Base-by-base conservation (phyloP, 2,888 invertebrate species). In the Cactoblastis cactorum region DNA sequence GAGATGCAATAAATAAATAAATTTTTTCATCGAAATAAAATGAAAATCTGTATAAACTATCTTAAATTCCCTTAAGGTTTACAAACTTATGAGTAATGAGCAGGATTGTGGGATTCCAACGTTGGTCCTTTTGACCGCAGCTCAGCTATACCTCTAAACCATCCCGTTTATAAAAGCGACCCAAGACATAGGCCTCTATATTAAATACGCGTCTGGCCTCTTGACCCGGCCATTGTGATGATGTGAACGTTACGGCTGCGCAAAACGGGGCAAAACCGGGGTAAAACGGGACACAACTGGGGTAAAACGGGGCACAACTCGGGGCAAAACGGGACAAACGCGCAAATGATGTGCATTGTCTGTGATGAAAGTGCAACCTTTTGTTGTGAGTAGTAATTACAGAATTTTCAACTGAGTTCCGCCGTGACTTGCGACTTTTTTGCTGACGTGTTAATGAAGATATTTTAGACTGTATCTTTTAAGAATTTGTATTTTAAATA, bases 161-260 rank as follows among this genome's bases (percentile, higher is more conserved):
- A 3, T 15, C 9, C 38, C 18, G 15, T 18, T 38, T 38, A 28
- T 19, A 38, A 51, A 54, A 61, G 58, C n/a, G 58, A 53, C 53
- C 8, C 28, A 28, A 28, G 28, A 28, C 28, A 28, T 28, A 28
- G 28, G 28, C 28, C 28, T 28, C 28, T 28, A 28, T 28, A 28
- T 14, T 15, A 37, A 15, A 17, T 15, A 37, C 37, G 45, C 45
- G 53, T 50, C 48, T 53, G 49, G 47, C 53, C 56, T 53, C 83
- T 84, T 79, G 84, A 83, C 84, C 85, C 66, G 69, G 62, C 83
- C 79, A 79, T 86, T 85, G 85, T 85, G 83, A 84, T 82, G 77
- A 84, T 83, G 80, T 80, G 80, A 84, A 83, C 80, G 83, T 79
- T 79, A 82, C 74, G 67, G 65, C 61, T 64, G 70, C 56, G 41